Evolutionary conservation across 1,140 invertebrate species (phyloP), one percentile per base, ranked within the genome.

Genomic region (Dinothrombium tinctorium): DNA sequence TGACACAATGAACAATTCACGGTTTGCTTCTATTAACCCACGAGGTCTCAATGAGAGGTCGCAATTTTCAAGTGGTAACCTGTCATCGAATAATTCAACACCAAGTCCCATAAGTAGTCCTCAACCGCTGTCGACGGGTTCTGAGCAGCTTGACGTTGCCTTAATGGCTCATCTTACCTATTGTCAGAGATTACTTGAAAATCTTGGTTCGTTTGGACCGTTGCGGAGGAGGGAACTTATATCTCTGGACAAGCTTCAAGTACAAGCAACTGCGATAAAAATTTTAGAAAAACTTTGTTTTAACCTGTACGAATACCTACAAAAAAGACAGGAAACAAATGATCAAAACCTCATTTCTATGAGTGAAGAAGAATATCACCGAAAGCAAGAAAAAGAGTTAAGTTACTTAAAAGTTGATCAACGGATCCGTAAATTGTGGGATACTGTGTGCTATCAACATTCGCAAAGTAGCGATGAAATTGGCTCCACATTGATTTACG

Each of bases 361-460:
- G 37, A n/a, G n/a, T n/a, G 24, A 38, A 25, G 22, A 14, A 14
- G 12, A 38, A 25, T 38, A 25, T 15, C 11, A 38, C 14, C 9
- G 14, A 6, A 24, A 26, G 19, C 37, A 38, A 21, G 37, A 24
- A 25, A 38, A 7, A 15, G 37, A 38, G 9, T 12, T 38, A 12
- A 19, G 14, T 9, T 15, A 23, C 4, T 25, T 24, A 2, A 5
- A 19, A 4, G 22, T 25, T 25, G 37, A 38, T 38, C 26, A 22
- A 12, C 7, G 37, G 7, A 38, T 26, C n/a, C 11, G n/a, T 14
- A 38, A 38, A 25, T 19, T 38, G 22, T 38, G 37, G 37, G 24
- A 38, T 21, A 25, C 24, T 15, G 37, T 38, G 24, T 38, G 37
- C 26, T 38, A 38, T 26, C 22, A 38, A 19, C 24, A 38, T 38